Evolutionary conservation across 2,113 vertebrate species (phyloP), one percentile per base, ranked within the genome.

Genomic region (Acrocephalus kingi): DNA sequence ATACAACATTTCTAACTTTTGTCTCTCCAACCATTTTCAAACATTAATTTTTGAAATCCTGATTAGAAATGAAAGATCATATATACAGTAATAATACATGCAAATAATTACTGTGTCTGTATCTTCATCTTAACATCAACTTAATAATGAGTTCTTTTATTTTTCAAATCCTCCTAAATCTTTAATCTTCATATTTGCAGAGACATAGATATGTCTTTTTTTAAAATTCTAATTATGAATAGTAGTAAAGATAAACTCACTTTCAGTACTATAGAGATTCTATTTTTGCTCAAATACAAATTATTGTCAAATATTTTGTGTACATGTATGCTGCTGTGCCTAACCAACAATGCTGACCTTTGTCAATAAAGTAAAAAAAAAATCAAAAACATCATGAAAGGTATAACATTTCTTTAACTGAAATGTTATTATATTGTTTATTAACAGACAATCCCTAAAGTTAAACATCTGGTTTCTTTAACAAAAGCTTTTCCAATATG

Each of bases 371-470:
- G 24, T 51, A 61, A 83, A 21, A 77, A 20, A 77, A 78, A 62
- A 15, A 37, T 27, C 1, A 5, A 54, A 81, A 90, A 66, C 12
- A 21, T 56, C 30, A 22, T 54, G 7, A 54, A 51, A 73, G 12
- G 6, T 63, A 49, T 33, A 54, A 28, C 7, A 71, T 78, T 76
- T 54, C 77, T 93, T 93, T 33, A 91, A 39, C 20, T 87, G 75
- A 72, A n/a, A 39, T 71, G 25, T 63, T 92, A 52, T 43, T 69
- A 16, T n/a, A 51, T 59, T 49, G 24, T 69, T 90, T 86, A 86
- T 90, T 95, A 83, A 80, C 48, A 71, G 39, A 41, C 25, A 81
- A 66, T 66, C 21, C 25, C 66, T 87, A 64, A 97, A 97, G 96
- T 88, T 66, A 89, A 78, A 15, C 35, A 49, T 46, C 72, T 86